Percentiles rank a stretch among this genome's conserved stretches.
phyloP scores from a whole-genome alignment of 2,113 vertebrate genomes.

The Tetrao urogallus region DNA sequence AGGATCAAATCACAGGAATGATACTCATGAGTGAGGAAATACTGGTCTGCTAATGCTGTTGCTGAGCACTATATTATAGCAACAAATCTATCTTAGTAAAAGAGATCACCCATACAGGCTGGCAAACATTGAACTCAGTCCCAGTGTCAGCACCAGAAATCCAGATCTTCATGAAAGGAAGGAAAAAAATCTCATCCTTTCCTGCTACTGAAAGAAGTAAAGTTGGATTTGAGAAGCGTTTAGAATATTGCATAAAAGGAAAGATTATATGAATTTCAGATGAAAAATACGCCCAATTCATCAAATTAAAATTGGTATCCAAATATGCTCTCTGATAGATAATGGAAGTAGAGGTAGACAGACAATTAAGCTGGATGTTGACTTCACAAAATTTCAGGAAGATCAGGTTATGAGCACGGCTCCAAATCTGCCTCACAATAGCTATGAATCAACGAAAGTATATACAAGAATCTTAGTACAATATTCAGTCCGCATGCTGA shows the following conservation, averaged over 20 bases:
- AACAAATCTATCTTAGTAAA: not conserved
- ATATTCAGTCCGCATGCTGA: not conserved
- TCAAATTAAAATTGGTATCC: not conserved
- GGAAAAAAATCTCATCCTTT: not conserved
- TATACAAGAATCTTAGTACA: not conserved
- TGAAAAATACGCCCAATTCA: not conserved
- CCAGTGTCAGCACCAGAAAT: not conserved
- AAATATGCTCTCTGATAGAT: not conserved
- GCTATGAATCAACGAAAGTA: not conserved
- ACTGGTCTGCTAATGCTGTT: not conserved
- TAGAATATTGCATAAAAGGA: not conserved
- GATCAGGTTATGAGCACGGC: not conserved
- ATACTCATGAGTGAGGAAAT: not conserved
- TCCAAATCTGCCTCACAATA: not conserved
- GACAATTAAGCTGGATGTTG: accelerated
- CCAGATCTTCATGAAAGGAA: not conserved
- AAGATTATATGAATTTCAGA: not conserved
- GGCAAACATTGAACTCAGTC: not conserved
- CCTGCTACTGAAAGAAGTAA: not conserved
- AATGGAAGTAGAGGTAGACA: not conserved
- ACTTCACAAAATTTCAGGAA: not conserved
- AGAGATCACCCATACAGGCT: not conserved
- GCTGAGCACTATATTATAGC: not conserved
- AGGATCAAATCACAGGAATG: not conserved
- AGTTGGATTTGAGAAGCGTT: not conserved